A percentile compares a stretch with the other conserved stretches of the same genome.
Evolutionary conservation across 2,888 invertebrate species (phyloP).

Genomic region (Calliopum simillimum): DNA sequence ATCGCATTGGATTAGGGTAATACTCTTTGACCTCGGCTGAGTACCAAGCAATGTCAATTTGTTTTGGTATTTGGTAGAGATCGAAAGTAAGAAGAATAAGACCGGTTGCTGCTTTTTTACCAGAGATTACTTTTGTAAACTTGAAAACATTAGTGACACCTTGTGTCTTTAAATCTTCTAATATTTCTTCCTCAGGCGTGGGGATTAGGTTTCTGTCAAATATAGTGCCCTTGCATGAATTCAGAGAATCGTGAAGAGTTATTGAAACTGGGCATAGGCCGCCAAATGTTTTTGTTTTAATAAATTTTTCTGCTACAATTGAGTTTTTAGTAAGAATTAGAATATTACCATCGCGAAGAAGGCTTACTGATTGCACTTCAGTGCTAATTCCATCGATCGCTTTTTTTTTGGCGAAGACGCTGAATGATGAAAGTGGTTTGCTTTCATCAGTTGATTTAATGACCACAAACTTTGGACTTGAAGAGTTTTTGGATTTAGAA

Average conservation of each 20-base stretch:
- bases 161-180: constrained; percentile 13
- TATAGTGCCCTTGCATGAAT: constrained; percentile 1
- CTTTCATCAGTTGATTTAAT: constrained; percentile 7
- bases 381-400: no score
- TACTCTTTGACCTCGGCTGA: not conserved
- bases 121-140: constrained; percentile 9
- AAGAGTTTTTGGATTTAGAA: no score
- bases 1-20: not conserved
- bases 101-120: not conserved
- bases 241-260: constrained; percentile 2
- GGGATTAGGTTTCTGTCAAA: constrained; percentile 12
- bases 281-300: constrained; percentile 5
- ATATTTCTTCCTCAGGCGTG: constrained; percentile 13
- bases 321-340: not conserved
- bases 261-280: constrained; percentile 11
- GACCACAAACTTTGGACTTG: not conserved
- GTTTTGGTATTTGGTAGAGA: constrained; percentile 12
- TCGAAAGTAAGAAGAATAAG: constrained; percentile 12
- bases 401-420: constrained; percentile 18
- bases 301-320: not conserved
- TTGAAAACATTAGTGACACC: constrained; percentile 12
- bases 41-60: constrained; percentile 25
- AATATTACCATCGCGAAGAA: constrained; percentile 7
- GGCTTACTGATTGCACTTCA: not conserved
- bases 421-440: constrained; percentile 12